phyloP scores from a whole-genome alignment of 2,888 invertebrate species.

The Tetragonisca angustula region DNA sequence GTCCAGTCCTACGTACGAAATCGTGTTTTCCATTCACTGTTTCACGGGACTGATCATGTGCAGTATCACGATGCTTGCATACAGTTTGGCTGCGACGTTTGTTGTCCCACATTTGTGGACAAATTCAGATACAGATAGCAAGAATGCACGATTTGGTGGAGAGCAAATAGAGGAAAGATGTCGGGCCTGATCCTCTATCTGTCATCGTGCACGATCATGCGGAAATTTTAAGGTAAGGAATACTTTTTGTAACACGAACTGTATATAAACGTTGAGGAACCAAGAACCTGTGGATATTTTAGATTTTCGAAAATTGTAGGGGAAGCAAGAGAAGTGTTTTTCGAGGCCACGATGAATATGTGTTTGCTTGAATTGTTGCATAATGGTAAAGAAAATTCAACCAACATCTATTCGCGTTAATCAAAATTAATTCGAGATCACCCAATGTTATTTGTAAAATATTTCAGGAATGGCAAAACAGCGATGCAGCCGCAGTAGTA shows the following conservation, averaged over 20 bases:
- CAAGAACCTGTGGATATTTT: not conserved
- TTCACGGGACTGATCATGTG: conserved; percentile 54
- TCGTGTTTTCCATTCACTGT: conserved; percentile 60
- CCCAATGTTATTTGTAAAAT: too few species aligned
- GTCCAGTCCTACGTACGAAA: conserved; percentile 66
- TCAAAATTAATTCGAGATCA: too few species aligned
- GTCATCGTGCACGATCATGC: conserved; percentile 61
- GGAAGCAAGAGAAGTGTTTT: conserved; percentile 47
- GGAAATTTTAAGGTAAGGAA: conserved; percentile 29
- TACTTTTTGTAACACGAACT: too few species aligned
- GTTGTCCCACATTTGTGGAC: conserved; percentile 63
- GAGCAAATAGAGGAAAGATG: not conserved
- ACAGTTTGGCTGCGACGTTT: conserved; percentile 64
- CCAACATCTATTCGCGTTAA: too few species aligned
- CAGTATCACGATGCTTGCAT: conserved; percentile 55
- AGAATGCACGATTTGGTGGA: conserved; percentile 11
- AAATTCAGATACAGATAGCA: conserved; percentile 51
- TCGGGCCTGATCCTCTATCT: not conserved
- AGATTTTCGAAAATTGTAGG: conserved; percentile 24
- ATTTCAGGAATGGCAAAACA: conserved; percentile 40
- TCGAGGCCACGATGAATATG: conserved; percentile 76
- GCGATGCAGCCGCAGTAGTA: conserved; percentile 5
- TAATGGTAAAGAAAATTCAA: conserved; percentile 69
- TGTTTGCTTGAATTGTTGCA: conserved; percentile 76
- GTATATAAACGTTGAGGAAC: too few species aligned